phyloP scores from a whole-genome alignment of 2,797 vertebrate species.

The Xiphorhynchus erythropygius region DNA sequence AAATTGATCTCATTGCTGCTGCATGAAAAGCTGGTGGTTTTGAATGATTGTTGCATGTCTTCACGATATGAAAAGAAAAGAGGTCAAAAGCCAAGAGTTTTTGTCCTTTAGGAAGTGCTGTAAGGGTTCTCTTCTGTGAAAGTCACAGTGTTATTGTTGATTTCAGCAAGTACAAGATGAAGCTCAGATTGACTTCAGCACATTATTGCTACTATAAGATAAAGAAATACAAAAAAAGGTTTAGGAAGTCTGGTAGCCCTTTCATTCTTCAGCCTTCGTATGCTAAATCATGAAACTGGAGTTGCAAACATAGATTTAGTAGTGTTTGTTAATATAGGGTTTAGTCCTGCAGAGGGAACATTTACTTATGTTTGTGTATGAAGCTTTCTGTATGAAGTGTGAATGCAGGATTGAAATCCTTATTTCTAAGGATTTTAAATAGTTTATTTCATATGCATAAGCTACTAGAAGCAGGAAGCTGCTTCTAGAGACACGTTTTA shows the following conservation, averaged over 20 bases:
- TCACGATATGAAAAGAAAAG: not conserved
- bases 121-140: not conserved
- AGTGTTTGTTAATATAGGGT: not conserved
- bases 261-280: not conserved
- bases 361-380: not conserved
- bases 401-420: not conserved
- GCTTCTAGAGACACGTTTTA: not conserved
- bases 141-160: not conserved
- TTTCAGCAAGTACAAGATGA: not conserved
- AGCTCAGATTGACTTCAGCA: not conserved
- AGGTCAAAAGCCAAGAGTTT: not conserved
- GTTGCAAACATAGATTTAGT: not conserved
- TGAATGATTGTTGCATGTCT: not conserved
- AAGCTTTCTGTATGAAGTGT: not conserved
- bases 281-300: not conserved
- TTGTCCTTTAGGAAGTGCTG: not conserved
- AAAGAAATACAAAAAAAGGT: not conserved
- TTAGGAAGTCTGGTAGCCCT: not conserved
- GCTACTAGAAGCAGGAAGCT: not conserved
- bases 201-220: not conserved
- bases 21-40: not conserved
- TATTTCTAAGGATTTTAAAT: not conserved
- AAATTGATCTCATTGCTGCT: not conserved
- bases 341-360: not conserved
- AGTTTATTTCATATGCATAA: not conserved